phyloP scores from a whole-genome alignment of 2,113 vertebrate species.

The Crotalus tigris region DNA sequence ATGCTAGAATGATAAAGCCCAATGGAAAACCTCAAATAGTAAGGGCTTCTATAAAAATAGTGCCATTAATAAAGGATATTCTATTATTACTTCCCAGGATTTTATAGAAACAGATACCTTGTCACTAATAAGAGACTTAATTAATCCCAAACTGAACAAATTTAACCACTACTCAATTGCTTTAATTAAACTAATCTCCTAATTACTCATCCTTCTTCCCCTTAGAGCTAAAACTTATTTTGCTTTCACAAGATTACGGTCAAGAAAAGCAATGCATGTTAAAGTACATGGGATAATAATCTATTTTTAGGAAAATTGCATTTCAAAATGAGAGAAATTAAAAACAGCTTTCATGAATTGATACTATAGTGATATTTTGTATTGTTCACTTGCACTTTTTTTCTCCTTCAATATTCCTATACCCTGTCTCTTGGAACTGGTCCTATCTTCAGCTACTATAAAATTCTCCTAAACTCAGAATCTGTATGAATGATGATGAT shows the following conservation, averaged over 20 bases:
- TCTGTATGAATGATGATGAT: not conserved
- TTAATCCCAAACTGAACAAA: not conserved
- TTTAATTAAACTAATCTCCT: slow-evolving; percentile 21
- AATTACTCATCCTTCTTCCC: not conserved
- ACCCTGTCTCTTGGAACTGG: too few relatives aligned
- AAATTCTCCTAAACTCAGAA: not conserved
- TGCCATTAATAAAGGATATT: not conserved
- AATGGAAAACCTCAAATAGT: not conserved
- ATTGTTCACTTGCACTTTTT: slow-evolving; percentile 2
- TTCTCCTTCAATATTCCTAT: not conserved
- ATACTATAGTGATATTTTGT: not conserved
- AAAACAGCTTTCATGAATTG: not conserved
- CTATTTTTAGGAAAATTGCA: not conserved
- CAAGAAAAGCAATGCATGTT: not conserved
- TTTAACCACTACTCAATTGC: not conserved
- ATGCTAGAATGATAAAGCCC: not conserved
- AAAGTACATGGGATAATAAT: not conserved
- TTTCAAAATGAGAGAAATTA: not conserved
- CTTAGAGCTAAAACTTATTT: not conserved
- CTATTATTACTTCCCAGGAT: not conserved
- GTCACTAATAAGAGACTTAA: not conserved
- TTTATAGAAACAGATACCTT: not conserved
- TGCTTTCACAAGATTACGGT: not conserved
- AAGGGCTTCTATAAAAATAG: not conserved
- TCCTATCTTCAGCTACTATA: not conserved